A percentile compares a stretch with the other conserved stretches of the same genome.
Evolutionary conservation across 2,797 vertebrate genomes (phyloP).

Genomic region (Triplophysa yarkandensis): DNA sequence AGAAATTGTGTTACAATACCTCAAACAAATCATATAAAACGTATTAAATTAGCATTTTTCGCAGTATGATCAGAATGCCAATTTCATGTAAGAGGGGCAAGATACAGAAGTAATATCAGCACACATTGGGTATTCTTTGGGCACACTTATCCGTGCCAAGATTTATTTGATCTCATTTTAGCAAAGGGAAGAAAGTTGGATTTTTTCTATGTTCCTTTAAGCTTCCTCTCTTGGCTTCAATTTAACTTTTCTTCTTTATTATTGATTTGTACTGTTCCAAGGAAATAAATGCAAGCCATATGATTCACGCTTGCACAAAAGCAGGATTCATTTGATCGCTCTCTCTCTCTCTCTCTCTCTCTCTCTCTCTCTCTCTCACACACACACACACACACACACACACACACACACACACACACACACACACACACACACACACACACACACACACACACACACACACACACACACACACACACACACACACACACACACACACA

Average conservation of each 20-base stretch:
- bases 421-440: too few relatives aligned
- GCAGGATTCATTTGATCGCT: not conserved
- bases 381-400: constrained; percentile 3
- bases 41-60: too few relatives aligned
- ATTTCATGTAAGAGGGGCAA: not conserved
- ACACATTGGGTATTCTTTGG: not conserved
- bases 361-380: too few relatives aligned
- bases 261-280: not conserved
- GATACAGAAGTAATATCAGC: constrained; percentile 1
- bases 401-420: too few relatives aligned
- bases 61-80: too few relatives aligned
- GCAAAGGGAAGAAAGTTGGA: not conserved
- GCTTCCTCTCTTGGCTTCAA: not conserved
- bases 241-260: not conserved
- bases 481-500: constrained; percentile 9
- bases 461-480: too few relatives aligned
- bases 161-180: not conserved
- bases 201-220: constrained; percentile 1
- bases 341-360: too few relatives aligned
- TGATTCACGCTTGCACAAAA: not conserved
- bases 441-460: too few relatives aligned
- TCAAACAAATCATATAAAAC: too few relatives aligned
- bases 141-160: not conserved
- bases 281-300: not conserved
- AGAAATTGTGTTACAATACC: too few relatives aligned